Conservation (phyloP, 2,113 vertebrate species). For the Peromyscus polionotus region DNA sequence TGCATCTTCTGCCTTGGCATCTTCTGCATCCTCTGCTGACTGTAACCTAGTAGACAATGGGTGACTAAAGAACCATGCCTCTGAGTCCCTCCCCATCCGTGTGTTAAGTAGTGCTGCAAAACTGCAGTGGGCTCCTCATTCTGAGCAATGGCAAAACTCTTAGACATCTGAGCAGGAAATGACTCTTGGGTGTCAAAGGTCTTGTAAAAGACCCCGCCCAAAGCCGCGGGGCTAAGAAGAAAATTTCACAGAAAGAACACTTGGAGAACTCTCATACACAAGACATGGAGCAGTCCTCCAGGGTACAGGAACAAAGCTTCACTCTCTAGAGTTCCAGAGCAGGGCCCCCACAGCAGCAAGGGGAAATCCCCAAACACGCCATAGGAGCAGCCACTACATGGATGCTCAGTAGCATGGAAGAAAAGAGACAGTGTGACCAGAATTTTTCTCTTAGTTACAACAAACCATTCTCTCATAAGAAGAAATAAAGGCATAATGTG, state of each 20-base stretch:
- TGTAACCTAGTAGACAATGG: neutral
- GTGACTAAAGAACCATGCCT: neutral
- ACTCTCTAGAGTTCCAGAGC: neutral
- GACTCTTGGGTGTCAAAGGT: neutral
- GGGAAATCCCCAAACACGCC: neutral
- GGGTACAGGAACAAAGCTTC: neutral
- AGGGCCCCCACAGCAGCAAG: neutral
- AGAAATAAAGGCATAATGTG: conserved; percentile 1
- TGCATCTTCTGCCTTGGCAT: neutral
- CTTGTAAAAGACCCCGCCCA: conserved; percentile 20
- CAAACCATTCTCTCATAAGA: neutral
- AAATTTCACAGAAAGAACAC: conserved; percentile 32
- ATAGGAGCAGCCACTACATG: neutral
- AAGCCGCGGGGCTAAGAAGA: conserved; percentile 37
- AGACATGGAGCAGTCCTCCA: neutral
- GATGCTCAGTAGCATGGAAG: neutral
- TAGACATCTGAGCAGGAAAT: conserved; percentile 53
- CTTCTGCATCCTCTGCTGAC: neutral
- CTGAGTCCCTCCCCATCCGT: neutral
- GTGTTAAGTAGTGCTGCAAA: neutral
- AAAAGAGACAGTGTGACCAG: neutral
- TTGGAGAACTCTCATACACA: neutral
- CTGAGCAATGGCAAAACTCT: conserved; percentile 48
- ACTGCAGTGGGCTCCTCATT: neutral
- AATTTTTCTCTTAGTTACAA: neutral